phyloP scores from a whole-genome alignment of 2,113 vertebrate genomes.

The Platichthys stellatus region DNA sequence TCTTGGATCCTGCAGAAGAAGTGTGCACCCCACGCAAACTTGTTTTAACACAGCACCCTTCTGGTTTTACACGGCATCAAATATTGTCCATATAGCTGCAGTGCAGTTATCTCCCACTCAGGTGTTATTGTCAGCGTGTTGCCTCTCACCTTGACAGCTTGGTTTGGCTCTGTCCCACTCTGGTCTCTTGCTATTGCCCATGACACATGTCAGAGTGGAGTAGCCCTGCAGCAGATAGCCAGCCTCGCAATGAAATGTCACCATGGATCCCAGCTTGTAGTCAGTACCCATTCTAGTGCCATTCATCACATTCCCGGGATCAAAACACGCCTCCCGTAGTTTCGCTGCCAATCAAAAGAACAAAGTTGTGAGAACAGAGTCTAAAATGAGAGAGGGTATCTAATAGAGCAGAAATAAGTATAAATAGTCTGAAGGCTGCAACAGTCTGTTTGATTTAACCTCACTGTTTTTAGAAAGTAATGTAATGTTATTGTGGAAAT shows the following conservation, averaged over 20 bases:
- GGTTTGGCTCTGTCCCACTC: constrained; percentile 96
- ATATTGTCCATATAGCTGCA: constrained; percentile 41
- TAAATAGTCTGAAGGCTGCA: constrained; percentile 5
- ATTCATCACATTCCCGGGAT: constrained; percentile 98
- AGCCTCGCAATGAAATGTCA: constrained; percentile 96
- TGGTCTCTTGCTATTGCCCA: constrained; percentile 96
- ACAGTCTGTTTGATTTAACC: constrained; percentile 18
- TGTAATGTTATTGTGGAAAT: constrained; percentile 10
- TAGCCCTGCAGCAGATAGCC: constrained; percentile 97
- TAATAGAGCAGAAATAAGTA: not conserved
- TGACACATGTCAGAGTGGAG: constrained; percentile 96
- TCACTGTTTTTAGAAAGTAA: constrained; percentile 18
- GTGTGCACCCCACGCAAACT: not conserved
- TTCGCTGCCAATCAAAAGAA: constrained; percentile 86
- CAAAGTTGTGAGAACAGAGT: constrained; percentile 20
- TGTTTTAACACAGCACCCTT: not conserved
- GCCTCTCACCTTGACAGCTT: constrained; percentile 91
- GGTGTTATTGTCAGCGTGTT: constrained; percentile 21
- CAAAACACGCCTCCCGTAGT: constrained; percentile 97
- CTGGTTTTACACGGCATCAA: constrained; percentile 30
- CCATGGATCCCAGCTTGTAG: constrained; percentile 97
- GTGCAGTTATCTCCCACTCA: constrained; percentile 28
- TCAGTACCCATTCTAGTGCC: constrained; percentile 95
- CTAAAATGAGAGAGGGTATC: constrained; percentile 2
- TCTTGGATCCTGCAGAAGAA: not conserved